Conservation (phyloP, 2,888 invertebrate genomes). For the Cylloceria caligata region DNA sequence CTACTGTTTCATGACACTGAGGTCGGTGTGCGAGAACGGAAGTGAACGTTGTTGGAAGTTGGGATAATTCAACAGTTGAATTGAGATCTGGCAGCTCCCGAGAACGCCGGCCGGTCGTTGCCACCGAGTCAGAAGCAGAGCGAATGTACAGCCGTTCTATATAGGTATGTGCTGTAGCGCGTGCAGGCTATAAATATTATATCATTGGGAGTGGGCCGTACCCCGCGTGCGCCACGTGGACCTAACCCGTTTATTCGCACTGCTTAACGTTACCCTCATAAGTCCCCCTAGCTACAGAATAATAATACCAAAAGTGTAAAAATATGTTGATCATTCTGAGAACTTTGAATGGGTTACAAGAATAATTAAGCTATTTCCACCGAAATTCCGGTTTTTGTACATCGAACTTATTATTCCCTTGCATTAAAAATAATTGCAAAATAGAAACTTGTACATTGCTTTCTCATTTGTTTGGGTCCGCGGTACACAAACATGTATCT, state of each 20-base stretch:
- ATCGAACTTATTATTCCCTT: not conserved
- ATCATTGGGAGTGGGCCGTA: slow-evolving; percentile 65
- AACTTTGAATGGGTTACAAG: not conserved
- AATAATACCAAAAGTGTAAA: slow-evolving; percentile 12
- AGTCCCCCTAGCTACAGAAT: not conserved
- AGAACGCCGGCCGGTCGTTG: slow-evolving; percentile 63
- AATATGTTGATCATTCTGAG: not conserved
- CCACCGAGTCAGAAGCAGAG: slow-evolving; percentile 58
- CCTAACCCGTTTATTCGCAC: slow-evolving; percentile 50
- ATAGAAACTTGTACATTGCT: too few species aligned
- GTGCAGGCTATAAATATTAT: slow-evolving; percentile 66
- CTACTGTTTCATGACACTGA: not conserved
- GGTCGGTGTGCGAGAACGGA: slow-evolving; percentile 51
- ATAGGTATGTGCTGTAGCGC: slow-evolving; percentile 33
- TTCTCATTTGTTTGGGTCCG: too few species aligned
- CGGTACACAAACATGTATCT: too few species aligned
- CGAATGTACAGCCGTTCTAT: slow-evolving; percentile 5
- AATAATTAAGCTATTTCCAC: not conserved
- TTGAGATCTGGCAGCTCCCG: slow-evolving; percentile 61
- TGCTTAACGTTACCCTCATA: slow-evolving; percentile 1
- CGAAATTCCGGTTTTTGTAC: not conserved
- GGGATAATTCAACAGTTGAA: slow-evolving; percentile 62
- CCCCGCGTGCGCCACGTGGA: slow-evolving; percentile 60
- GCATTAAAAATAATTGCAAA: too few species aligned
- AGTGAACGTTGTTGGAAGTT: slow-evolving; percentile 60